Evolutionary conservation across 2,113 vertebrate species (phyloP), one percentile per base, ranked within the genome.

Genomic region (Zosterops japonicus): DNA sequence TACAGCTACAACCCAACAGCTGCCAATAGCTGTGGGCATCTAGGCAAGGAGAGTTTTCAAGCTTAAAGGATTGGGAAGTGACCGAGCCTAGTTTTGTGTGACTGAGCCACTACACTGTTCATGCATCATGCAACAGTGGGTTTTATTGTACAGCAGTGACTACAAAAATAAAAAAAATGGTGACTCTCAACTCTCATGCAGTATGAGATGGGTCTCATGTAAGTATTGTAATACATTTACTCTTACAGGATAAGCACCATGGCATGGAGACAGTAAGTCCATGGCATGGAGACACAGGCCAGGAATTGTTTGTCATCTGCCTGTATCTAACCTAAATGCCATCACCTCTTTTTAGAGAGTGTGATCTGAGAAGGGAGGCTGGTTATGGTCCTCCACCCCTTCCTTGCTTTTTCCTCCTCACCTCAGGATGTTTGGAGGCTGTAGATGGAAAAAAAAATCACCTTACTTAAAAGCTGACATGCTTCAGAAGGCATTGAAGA

Each of bases 361-460:
- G 0, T 56, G 18, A 64, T 33, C 19, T 19, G 18, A 56, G 29
- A 35, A 60, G 18, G 36, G 6, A 72, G n/a, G 16, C 28, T 70
- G 17, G 9, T 50, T 17, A 6, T 49, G 24, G 42, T 84, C 39
- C 25, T 91, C 39, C 29, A 76, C 12, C 9, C 21, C 7, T 70
- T 67, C 23, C 14, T 53, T 55, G 28, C 39, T 42, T 87, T 84
- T 87, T 42, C 27, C 7, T 90, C 33, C 23, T 87, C 25, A 25
- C 22, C 63, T 82, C 35, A 63, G 74, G 33, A 50, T 1, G 2
- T 78, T 63, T 61, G 39, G 56, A 84, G 33, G 18, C 11, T 87
- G 42, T 16, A 61, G n/a, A 8, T 29, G 29, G 76, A 87, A 89
- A 91, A 92, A 92, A 87, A 81, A 78, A 74, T 50, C 52, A 27